Percentiles rank a stretch among this genome's conserved stretches.
These are phyloP conservation scores for Ommatoiulus sabulosus DNA, from an alignment of 2,888 invertebrate species.

Conservation along the genomic window DNA sequence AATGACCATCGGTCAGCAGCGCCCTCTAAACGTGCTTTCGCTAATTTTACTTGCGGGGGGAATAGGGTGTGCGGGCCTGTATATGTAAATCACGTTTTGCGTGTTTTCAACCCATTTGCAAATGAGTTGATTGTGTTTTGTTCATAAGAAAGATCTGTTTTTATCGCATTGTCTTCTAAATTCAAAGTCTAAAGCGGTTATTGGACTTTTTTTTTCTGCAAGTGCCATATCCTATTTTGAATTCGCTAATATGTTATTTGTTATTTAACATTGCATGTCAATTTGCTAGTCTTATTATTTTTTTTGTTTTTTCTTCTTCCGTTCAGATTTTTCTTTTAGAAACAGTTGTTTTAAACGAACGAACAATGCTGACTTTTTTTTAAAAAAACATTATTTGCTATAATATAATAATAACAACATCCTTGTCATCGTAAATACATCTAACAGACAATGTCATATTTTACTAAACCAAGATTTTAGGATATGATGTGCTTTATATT, in stretches of 20 bases:
- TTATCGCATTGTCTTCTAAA: conserved; percentile 12
- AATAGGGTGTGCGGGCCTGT: conserved; percentile 21
- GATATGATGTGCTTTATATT: conserved; percentile 28
- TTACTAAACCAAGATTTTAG: conserved; percentile 8
- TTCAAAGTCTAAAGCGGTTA: conserved; percentile 14
- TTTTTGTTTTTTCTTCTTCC: neutral
- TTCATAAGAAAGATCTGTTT: conserved; percentile 34
- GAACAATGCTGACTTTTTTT: neutral
- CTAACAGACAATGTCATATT: conserved; percentile 20
- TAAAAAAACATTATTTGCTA: neutral
- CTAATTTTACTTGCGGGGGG: neutral
- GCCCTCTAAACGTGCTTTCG: neutral
- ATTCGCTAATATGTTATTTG: conserved; percentile 8
- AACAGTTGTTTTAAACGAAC: neutral
- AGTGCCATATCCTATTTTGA: conserved; percentile 7
- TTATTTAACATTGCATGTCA: conserved; percentile 22
- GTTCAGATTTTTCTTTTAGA: neutral
- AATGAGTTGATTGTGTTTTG: conserved; percentile 20
- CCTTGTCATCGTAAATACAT: conserved; percentile 20
- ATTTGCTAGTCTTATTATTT: conserved; percentile 18
- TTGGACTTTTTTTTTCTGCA: conserved; percentile 32
- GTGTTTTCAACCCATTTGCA: conserved; percentile 21
- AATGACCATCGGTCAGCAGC: conserved; percentile 12
- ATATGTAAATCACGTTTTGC: conserved; percentile 26
- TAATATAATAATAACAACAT: neutral